Conservation (phyloP, 2,113 vertebrate species). For the Notothenia coriiceps region DNA sequence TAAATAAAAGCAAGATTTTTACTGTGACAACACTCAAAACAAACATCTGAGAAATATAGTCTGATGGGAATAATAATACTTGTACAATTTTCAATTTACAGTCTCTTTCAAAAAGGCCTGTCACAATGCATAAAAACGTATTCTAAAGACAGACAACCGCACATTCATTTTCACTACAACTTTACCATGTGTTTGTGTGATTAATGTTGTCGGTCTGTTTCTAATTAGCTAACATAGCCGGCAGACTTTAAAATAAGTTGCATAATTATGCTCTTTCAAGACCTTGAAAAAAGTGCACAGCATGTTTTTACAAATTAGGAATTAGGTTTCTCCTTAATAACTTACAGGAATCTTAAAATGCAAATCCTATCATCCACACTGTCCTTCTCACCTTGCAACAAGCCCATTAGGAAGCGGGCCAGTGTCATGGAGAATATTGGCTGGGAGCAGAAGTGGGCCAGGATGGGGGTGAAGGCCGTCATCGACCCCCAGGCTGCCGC, state of each 20-base stretch:
- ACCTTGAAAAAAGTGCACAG: neutral
- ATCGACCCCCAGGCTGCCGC: slow-evolving; percentile 93
- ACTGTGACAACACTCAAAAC: neutral
- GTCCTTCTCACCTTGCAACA: slow-evolving; percentile 91
- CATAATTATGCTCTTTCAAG: neutral
- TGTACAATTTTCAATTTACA: neutral
- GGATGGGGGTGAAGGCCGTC: slow-evolving; percentile 89
- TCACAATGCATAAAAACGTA: neutral
- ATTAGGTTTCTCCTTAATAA: too few species aligned
- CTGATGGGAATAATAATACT: neutral
- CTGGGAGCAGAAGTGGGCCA: slow-evolving; percentile 87
- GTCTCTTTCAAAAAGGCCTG: neutral
- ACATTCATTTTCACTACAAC: neutral
- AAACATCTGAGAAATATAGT: neutral
- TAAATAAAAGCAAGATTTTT: neutral
- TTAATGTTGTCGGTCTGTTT: neutral
- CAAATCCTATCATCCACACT: too few species aligned
- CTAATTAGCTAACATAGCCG: neutral
- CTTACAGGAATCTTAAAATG: too few species aligned
- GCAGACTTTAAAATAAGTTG: neutral
- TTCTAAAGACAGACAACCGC: neutral
- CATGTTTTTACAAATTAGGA: too few species aligned
- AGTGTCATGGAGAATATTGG: slow-evolving; percentile 90
- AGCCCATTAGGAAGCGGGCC: slow-evolving; percentile 92
- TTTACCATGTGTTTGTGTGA: neutral